Conservation (phyloP, 1,140 invertebrate species). For the Helicoverpa armigera region DNA sequence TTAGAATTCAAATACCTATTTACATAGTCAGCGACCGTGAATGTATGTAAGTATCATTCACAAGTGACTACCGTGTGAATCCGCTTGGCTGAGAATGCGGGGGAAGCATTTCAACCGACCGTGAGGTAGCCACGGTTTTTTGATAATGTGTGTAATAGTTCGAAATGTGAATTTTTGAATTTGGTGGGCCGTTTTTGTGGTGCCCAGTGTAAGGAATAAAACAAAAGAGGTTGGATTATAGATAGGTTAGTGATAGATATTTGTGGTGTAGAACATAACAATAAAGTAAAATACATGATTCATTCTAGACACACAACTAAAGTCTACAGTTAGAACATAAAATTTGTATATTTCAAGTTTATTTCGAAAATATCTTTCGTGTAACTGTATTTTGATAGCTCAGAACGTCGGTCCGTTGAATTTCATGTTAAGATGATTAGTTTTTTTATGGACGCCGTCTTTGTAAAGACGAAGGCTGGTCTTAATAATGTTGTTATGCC, state of each 20-base stretch:
- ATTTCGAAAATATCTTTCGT: slow-evolving; percentile 2
- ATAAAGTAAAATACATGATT: too few relatives aligned
- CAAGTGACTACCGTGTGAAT: slow-evolving; percentile 73
- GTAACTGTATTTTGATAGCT: slow-evolving; percentile 17
- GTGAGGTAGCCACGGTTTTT: slow-evolving; percentile 65
- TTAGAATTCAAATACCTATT: slow-evolving; percentile 63
- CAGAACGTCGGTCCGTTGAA: slow-evolving; percentile 6
- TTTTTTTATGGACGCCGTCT: slow-evolving; percentile 19
- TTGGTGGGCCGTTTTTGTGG: neutral
- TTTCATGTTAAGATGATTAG: slow-evolving; percentile 19
- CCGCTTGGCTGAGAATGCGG: slow-evolving; percentile 74
- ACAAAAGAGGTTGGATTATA: neutral
- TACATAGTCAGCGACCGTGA: slow-evolving; percentile 83
- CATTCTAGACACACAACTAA: too few relatives aligned
- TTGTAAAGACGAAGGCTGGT: neutral
- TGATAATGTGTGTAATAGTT: neutral
- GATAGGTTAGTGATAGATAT: neutral
- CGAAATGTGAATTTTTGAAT: too few relatives aligned
- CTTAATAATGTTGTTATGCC: neutral
- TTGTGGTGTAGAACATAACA: too few relatives aligned
- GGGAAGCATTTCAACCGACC: slow-evolving; percentile 72
- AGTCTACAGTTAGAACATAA: neutral
- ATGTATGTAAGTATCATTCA: slow-evolving; percentile 66
- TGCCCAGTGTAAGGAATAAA: neutral
- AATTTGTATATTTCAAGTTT: neutral